Evolutionary conservation across 2,888 invertebrate species (phyloP).

Genomic region (Leucoptera coffeella): DNA sequence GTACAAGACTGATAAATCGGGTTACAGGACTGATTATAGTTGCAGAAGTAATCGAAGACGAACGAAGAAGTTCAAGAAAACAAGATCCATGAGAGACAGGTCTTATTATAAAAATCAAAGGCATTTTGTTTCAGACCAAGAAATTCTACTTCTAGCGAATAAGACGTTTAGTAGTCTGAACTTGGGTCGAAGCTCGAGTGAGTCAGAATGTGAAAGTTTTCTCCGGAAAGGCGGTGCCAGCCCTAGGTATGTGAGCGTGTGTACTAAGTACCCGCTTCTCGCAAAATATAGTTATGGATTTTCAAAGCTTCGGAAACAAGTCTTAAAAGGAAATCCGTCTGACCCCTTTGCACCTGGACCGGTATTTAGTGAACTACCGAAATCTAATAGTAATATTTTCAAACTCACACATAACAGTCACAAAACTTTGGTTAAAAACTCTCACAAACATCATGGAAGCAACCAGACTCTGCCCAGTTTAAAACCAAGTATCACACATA

Average conservation of each 20-base stretch:
- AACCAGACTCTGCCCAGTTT: slow-evolving; percentile 28
- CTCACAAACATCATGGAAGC: slow-evolving; percentile 20
- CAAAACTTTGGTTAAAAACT: slow-evolving; percentile 32
- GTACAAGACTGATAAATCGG: slow-evolving; percentile 55
- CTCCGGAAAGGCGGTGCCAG: slow-evolving; percentile 29
- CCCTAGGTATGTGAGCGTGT: slow-evolving; percentile 40
- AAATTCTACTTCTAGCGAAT: slow-evolving; percentile 50
- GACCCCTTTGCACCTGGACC: slow-evolving; percentile 48
- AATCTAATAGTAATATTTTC: slow-evolving; percentile 38
- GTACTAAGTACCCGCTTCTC: slow-evolving; percentile 32
- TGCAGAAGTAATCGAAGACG: slow-evolving; percentile 38
- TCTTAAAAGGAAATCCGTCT: slow-evolving; percentile 26
- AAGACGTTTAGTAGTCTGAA: slow-evolving; percentile 48
- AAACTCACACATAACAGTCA: slow-evolving; percentile 36
- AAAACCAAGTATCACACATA: slow-evolving; percentile 38
- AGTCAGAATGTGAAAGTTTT: slow-evolving; percentile 41
- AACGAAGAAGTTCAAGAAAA: slow-evolving; percentile 44
- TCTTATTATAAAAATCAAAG: slow-evolving; percentile 50
- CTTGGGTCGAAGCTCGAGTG: slow-evolving; percentile 51
- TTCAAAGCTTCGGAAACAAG: slow-evolving; percentile 27
- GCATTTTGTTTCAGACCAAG: slow-evolving; percentile 53
- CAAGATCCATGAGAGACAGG: slow-evolving; percentile 40
- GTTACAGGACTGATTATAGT: slow-evolving; percentile 56
- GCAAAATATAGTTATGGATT: slow-evolving; percentile 33
- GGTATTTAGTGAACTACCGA: slow-evolving; percentile 41